Evolutionary conservation across 2,113 vertebrate species (phyloP).

Genomic region (Martes martes): DNA sequence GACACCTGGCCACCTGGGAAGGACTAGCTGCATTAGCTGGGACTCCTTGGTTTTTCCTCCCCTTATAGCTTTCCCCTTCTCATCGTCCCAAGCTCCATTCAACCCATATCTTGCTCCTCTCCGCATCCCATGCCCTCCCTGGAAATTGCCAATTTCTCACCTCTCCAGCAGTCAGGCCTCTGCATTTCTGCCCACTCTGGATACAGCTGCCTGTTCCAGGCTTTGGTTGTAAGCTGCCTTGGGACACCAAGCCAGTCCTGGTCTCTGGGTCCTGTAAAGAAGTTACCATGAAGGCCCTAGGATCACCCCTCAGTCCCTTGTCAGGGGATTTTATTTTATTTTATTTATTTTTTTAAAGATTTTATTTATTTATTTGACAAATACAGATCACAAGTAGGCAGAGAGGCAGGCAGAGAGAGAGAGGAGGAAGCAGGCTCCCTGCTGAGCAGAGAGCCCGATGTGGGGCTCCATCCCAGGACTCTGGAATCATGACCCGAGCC

Average conservation of each 20-base stretch:
- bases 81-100: neutral
- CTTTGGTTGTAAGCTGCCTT: constrained; percentile 33
- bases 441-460: no score
- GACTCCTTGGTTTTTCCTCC: neutral
- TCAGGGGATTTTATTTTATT: neutral
- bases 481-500: no score
- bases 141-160: constrained; percentile 68
- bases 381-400: no score
- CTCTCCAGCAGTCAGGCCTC: constrained; percentile 89
- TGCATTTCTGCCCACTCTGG: constrained; percentile 87
- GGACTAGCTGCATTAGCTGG: neutral
- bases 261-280: constrained; percentile 37
- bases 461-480: no score
- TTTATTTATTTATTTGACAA: no score
- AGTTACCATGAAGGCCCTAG: neutral
- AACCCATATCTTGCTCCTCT: neutral
- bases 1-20: constrained; percentile 88
- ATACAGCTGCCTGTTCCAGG: constrained; percentile 89
- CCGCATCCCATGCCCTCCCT: neutral
- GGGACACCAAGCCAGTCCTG: constrained; percentile 15
- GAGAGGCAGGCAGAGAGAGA: no score
- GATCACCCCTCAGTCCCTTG: neutral
- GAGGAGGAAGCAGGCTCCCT: no score
- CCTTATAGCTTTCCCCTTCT: neutral
- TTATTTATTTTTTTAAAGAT: no score